A percentile compares a stretch with the other conserved stretches of the same genome.
Evolutionary conservation across 2,797 vertebrate genomes (phyloP).

Genomic region (Poeciliopsis presidionis): DNA sequence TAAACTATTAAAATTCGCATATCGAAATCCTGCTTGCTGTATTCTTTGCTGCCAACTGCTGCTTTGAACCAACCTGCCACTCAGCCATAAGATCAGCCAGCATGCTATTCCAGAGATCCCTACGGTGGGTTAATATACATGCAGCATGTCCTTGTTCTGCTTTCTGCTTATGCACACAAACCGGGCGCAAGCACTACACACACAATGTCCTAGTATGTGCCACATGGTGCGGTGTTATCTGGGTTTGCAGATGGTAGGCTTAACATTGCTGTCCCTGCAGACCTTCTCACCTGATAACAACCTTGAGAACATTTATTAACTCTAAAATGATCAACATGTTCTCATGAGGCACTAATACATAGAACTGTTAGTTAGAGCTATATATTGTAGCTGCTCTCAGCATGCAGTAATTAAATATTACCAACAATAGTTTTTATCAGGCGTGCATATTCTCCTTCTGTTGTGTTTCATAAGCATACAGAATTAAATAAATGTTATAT

Average conservation of each 20-base stretch:
- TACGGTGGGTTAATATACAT: conserved; percentile 65
- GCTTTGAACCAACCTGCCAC: conserved; percentile 72
- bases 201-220: conserved; percentile 70
- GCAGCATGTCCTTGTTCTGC: conserved; percentile 67
- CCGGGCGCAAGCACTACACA: conserved; percentile 63
- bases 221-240: conserved; percentile 74
- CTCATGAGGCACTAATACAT: conserved; percentile 14
- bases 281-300: conserved; percentile 52
- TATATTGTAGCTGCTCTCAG: conserved; percentile 3
- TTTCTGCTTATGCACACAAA: conserved; percentile 59
- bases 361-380: neutral
- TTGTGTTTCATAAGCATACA: conserved; percentile 6
- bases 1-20: conserved; percentile 73
- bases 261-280: conserved; percentile 53
- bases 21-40: conserved; percentile 57
- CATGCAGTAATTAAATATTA: neutral
- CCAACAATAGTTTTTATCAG: conserved; percentile 12
- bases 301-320: conserved; percentile 35
- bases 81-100: conserved; percentile 68
- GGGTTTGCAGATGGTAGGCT: conserved; percentile 70
- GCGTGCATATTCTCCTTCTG: neutral
- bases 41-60: conserved; percentile 55
- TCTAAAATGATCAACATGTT: conserved; percentile 12
- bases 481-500: neutral
- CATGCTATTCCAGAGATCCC: conserved; percentile 58